Evolutionary conservation across 2,888 invertebrate genomes (phyloP).

Genomic region (Xylophagus ater): DNA sequence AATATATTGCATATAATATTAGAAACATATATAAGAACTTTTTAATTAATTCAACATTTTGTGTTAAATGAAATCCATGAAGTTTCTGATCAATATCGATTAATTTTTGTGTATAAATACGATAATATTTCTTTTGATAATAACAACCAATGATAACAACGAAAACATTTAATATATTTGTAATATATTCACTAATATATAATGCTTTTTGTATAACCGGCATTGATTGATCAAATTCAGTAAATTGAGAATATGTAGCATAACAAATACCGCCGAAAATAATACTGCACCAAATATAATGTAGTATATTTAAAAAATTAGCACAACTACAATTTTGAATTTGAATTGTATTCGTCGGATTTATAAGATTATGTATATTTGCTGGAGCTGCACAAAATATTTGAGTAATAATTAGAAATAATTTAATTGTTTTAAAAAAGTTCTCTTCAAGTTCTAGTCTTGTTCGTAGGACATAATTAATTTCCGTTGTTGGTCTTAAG

Average conservation of each 20-base stretch:
- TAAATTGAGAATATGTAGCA: slow-evolving; percentile 9
- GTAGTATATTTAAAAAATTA: neutral
- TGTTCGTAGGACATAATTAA: neutral
- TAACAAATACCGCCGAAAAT: slow-evolving; percentile 1
- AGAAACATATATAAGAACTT: slow-evolving; percentile 1
- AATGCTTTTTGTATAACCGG: slow-evolving; percentile 8
- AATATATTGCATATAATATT: neutral
- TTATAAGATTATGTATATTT: neutral
- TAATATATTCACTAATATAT: slow-evolving; percentile 11
- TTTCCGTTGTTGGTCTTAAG: neutral
- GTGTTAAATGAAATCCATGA: slow-evolving; percentile 3
- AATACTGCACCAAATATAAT: slow-evolving; percentile 7
- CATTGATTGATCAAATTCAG: slow-evolving; percentile 8
- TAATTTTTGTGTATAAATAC: slow-evolving; percentile 7
- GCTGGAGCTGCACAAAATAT: slow-evolving; percentile 8
- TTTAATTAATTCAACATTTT: neutral
- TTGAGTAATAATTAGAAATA: slow-evolving; percentile 5
- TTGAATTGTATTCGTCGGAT: neutral
- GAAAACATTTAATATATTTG: slow-evolving; percentile 6
- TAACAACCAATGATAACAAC: slow-evolving; percentile 9
- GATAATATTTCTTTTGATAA: slow-evolving; percentile 5
- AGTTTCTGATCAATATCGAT: slow-evolving; percentile 10
- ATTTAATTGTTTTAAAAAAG: slow-evolving; percentile 1
- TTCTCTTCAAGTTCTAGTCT: slow-evolving; percentile 1
- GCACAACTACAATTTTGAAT: neutral